Percentiles rank a stretch among this genome's conserved stretches.
These are phyloP conservation scores for Dicranocentrus wangi DNA, from an alignment of 2,888 invertebrate species.

Conservation along the genomic window DNA sequence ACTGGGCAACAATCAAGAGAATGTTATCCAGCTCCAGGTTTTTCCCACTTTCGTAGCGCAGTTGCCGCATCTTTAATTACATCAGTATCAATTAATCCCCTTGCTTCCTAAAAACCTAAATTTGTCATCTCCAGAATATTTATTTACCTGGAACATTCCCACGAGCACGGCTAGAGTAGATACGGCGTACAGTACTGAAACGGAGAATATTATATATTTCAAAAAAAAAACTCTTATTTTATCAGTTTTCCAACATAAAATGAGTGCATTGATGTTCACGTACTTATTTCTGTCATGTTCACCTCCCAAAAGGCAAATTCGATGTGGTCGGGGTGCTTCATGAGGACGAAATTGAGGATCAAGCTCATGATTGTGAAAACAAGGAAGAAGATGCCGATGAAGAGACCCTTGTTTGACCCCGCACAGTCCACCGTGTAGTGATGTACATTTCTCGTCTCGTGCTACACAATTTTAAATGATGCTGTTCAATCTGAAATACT, in stretches of 20 bases:
- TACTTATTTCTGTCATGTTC: slow-evolving; percentile 89
- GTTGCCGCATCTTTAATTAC: slow-evolving; percentile 79
- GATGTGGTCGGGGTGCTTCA: slow-evolving; percentile 86
- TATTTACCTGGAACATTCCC: slow-evolving; percentile 84
- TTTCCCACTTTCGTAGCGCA: slow-evolving; percentile 88
- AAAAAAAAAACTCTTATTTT: no score
- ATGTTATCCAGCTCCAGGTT: slow-evolving; percentile 92
- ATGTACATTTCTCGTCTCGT: slow-evolving; percentile 82
- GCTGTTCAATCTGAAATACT: no score
- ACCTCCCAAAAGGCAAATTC: slow-evolving; percentile 83
- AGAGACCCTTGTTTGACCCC: slow-evolving; percentile 92
- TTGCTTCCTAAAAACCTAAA: not conserved
- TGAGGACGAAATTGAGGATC: slow-evolving; percentile 91
- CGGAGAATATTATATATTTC: no score
- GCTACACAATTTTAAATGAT: slow-evolving; percentile 23
- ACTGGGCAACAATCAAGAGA: slow-evolving; percentile 92
- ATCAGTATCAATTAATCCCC: not conserved
- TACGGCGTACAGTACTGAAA: slow-evolving; percentile 89
- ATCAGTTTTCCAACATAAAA: no score
- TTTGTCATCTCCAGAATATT: not conserved
- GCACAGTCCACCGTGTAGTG: slow-evolving; percentile 96
- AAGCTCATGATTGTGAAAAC: slow-evolving; percentile 93
- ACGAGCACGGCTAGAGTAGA: slow-evolving; percentile 89
- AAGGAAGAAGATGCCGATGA: slow-evolving; percentile 89
- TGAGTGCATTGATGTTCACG: no score